Evolutionary conservation across 2,888 invertebrate genomes (phyloP).

Genomic region (Ferdinandea cuprea): DNA sequence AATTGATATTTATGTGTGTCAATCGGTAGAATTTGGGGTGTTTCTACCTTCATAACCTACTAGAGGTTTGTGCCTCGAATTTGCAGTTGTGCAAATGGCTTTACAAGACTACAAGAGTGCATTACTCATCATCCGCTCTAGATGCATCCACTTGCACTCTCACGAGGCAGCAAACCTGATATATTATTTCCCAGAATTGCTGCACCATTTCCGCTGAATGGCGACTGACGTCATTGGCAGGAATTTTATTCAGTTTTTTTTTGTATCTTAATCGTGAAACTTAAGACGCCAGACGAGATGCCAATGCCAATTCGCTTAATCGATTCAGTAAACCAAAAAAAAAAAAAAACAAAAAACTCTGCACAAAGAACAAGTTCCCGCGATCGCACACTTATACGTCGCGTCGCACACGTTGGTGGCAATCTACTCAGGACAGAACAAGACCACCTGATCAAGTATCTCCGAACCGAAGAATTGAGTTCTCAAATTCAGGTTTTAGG

Average conservation of each 20-base stretch:
- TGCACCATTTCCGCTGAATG: slow-evolving; percentile 46
- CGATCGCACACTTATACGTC: too few species aligned
- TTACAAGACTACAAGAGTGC: too few species aligned
- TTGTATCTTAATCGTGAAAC: slow-evolving; percentile 47
- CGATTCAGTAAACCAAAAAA: slow-evolving; percentile 13
- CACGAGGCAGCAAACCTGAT: slow-evolving; percentile 36
- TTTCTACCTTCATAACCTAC: slow-evolving; percentile 51
- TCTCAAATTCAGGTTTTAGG: slow-evolving; percentile 67
- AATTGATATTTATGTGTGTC: slow-evolving; percentile 73
- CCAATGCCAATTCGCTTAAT: slow-evolving; percentile 33
- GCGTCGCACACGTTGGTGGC: too few species aligned
- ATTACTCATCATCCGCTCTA: neutral
- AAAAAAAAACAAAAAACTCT: slow-evolving; percentile 24
- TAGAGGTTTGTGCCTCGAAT: too few species aligned
- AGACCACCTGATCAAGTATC: slow-evolving; percentile 60
- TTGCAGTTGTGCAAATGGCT: too few species aligned
- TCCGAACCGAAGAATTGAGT: slow-evolving; percentile 55
- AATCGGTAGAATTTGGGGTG: slow-evolving; percentile 33
- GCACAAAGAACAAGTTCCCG: slow-evolving; percentile 54
- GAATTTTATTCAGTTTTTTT: slow-evolving; percentile 28
- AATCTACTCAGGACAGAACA: slow-evolving; percentile 5
- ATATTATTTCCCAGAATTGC: slow-evolving; percentile 14
- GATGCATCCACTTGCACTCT: neutral
- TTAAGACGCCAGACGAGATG: neutral
- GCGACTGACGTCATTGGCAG: slow-evolving; percentile 52